phyloP scores from a whole-genome alignment of 2,113 vertebrate species.

The Syrmaticus mikado region DNA sequence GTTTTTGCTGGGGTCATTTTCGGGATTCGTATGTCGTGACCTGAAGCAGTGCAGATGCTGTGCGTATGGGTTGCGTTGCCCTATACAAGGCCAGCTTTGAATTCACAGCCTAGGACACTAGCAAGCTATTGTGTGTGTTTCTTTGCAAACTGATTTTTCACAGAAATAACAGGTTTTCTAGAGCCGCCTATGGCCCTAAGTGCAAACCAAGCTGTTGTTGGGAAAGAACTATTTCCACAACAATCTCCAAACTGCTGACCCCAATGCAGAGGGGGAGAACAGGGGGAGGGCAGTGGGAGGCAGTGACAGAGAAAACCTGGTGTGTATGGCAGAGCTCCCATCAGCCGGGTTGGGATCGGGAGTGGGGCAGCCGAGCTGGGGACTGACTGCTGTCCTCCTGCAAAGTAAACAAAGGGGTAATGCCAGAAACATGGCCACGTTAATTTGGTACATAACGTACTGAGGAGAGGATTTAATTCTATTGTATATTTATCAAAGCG shows the following conservation, averaged over 20 bases:
- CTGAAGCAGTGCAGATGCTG: neutral
- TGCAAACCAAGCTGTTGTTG: neutral
- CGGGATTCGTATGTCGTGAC: neutral
- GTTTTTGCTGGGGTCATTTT: neutral
- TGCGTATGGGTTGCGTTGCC: neutral
- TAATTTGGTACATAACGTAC: neutral
- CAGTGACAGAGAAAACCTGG: constrained; percentile 35
- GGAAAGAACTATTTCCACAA: constrained; percentile 38
- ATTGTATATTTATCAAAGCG: neutral
- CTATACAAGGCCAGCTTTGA: neutral
- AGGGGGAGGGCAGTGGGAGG: neutral
- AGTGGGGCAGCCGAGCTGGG: neutral
- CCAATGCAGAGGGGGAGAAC: neutral
- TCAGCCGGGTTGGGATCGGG: neutral
- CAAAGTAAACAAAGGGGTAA: constrained; percentile 3
- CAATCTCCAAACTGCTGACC: constrained; percentile 12
- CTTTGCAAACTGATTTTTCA: neutral
- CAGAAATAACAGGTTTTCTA: neutral
- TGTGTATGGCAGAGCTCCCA: neutral
- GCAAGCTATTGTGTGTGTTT: neutral
- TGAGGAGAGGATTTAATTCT: neutral
- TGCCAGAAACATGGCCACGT: neutral
- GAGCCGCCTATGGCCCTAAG: neutral
- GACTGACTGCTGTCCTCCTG: neutral
- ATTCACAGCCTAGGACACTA: neutral